Percentiles rank a stretch among this genome's conserved stretches.
Evolutionary conservation across 2,113 vertebrate genomes (phyloP).

Genomic region (Cephalophus harveyi): DNA sequence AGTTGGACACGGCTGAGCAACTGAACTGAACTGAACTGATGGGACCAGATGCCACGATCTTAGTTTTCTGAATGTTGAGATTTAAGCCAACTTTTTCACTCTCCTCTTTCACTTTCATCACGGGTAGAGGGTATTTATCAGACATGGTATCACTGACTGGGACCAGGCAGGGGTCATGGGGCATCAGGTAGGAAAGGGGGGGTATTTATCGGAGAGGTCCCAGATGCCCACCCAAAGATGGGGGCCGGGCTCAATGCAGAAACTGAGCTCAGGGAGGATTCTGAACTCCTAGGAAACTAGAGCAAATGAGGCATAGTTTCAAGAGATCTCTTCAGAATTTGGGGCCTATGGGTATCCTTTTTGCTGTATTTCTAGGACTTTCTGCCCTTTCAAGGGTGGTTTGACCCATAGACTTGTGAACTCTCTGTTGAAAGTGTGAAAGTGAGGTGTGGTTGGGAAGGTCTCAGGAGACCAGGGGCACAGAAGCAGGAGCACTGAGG

Average conservation of each 20-base stretch:
- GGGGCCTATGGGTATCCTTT: neutral
- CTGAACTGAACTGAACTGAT: neutral
- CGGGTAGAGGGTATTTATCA: neutral
- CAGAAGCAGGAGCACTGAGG: neutral
- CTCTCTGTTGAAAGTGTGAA: neutral
- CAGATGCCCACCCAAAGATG: neutral
- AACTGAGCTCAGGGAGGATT: neutral
- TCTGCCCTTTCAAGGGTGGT: neutral
- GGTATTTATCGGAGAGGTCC: neutral
- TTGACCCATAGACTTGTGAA: neutral
- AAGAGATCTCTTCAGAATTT: neutral
- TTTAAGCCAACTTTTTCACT: neutral
- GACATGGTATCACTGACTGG: neutral
- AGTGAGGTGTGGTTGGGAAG: neutral
- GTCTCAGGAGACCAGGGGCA: neutral
- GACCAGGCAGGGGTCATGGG: neutral
- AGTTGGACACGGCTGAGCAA: too few species aligned
- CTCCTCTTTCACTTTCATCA: neutral
- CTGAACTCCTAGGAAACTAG: neutral
- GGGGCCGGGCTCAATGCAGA: neutral
- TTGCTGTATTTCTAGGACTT: neutral
- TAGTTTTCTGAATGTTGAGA: neutral
- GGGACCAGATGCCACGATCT: neutral
- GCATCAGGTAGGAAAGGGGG: too few species aligned
- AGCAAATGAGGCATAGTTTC: neutral